Evolutionary conservation across 2,888 invertebrate species (phyloP).

Genomic region (Petrolisthes cinctipes): DNA sequence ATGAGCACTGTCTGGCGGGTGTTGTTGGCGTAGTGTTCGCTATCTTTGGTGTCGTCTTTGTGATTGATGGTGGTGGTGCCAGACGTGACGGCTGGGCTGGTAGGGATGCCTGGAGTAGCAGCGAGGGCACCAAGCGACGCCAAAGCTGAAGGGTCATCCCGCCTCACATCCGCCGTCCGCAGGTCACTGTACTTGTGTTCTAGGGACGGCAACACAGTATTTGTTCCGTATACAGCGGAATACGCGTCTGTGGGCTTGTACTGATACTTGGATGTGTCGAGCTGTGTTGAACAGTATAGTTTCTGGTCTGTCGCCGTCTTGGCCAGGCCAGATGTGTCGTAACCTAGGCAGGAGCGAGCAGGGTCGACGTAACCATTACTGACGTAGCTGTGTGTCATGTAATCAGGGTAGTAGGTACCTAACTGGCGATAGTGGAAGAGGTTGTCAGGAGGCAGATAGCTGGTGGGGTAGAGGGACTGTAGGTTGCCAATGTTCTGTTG

Average conservation of each 20-base stretch:
- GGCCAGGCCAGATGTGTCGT: constrained; percentile 63
- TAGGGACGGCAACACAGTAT: constrained; percentile 60
- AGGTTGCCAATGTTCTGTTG: constrained; percentile 76
- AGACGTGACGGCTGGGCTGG: constrained; percentile 33
- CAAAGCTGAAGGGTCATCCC: constrained; percentile 62
- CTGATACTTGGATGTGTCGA: constrained; percentile 62
- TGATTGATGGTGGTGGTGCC: constrained; percentile 39
- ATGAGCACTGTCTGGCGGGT: constrained; percentile 90
- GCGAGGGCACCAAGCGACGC: constrained; percentile 56
- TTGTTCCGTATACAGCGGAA: constrained; percentile 62
- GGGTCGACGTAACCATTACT: constrained; percentile 65
- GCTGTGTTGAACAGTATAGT: constrained; percentile 61
- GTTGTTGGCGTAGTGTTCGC: constrained; percentile 71
- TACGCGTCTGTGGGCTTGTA: constrained; percentile 62
- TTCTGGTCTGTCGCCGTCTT: constrained; percentile 64
- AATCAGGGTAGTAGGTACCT: constrained; percentile 84
- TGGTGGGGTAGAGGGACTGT: constrained; percentile 63
- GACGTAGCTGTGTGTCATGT: constrained; percentile 70
- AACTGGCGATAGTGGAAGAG: constrained; percentile 92
- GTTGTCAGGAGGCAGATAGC: constrained; percentile 79
- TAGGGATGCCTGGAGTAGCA: constrained; percentile 55
- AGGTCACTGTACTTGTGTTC: constrained; percentile 64
- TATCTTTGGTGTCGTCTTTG: constrained; percentile 62
- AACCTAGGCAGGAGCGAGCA: constrained; percentile 68
- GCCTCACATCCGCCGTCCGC: constrained; percentile 51